Percentiles rank a stretch among this genome's conserved stretches.
Evolutionary conservation across 2,797 vertebrate species (phyloP).

Genomic region (Anniella stebbinsi): DNA sequence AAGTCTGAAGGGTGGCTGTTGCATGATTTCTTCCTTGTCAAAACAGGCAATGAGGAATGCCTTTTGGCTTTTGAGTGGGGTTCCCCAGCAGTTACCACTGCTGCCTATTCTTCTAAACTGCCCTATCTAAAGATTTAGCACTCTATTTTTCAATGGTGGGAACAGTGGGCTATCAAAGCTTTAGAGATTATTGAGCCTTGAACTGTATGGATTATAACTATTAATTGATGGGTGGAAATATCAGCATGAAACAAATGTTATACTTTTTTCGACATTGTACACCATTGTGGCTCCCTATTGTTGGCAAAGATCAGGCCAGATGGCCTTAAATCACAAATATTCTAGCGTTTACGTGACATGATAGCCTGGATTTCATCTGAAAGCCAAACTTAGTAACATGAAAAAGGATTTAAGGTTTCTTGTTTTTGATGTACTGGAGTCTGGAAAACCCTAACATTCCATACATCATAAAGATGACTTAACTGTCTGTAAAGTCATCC

Average conservation of each 20-base stretch:
- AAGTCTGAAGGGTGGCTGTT: constrained; percentile 59
- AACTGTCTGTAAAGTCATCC: not conserved
- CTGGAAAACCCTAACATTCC: not conserved
- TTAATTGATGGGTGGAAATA: constrained; percentile 54
- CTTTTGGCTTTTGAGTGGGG: constrained; percentile 52
- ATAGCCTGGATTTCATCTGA: not conserved
- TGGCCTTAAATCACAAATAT: not conserved
- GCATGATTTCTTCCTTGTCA: constrained; percentile 53
- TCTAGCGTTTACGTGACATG: not conserved
- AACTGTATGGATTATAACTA: constrained; percentile 69
- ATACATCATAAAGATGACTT: too few species aligned
- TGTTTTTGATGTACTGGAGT: not conserved
- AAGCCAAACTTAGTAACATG: not conserved
- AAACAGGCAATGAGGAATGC: constrained; percentile 59
- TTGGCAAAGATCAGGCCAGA: not conserved
- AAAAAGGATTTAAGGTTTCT: not conserved
- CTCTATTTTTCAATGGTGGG: not conserved
- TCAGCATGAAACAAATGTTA: not conserved
- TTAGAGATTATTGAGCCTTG: constrained; percentile 63
- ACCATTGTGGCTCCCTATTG: not conserved
- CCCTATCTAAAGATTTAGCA: not conserved
- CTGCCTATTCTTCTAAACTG: not conserved
- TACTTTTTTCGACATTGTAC: not conserved
- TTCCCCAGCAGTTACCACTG: not conserved
- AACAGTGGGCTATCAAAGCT: not conserved